Evolutionary conservation across 2,888 invertebrate species (phyloP), one percentile per base, ranked within the genome.

Genomic region (Cephus nigrinus): DNA sequence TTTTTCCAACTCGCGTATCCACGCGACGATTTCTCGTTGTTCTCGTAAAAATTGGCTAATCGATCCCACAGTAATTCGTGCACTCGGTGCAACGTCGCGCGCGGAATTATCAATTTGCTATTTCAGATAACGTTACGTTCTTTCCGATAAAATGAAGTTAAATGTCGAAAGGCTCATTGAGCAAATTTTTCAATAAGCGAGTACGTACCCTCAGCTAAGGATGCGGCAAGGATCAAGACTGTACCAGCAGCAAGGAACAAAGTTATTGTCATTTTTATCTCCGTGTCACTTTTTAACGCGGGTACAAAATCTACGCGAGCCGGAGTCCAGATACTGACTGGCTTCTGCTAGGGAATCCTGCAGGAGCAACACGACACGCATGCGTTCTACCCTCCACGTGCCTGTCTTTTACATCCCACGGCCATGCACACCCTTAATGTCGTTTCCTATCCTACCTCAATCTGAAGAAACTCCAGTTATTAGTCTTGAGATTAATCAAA

Each of bases 281-380:
- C 71, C 31, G 32, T 32, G 31, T 84, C 85, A 79, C 78, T 55
- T 55, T 55, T 55, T 23, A 9, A 80, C 79, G 81, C 86, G 81
- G 77, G 81, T 76, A 82, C 76, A 86, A 86, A 86, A 83, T 81
- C 83, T 79, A 85, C 86, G 84, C 88, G 87, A 87, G 83, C 84
- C 89, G 87, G 85, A 86, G 89, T 88, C 85, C 86, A 86, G 86
- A 86, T 88, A 86, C 88, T 88, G 89, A 90, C 90, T 90, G 90
- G 83, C 88, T 86, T 82, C 80, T 81, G 82, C 84, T 84, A 81
- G 80, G 78, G 83, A 83, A 83, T 86, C 86, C 87, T 85, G 86
- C 85, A 89, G 88, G 89, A 89, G 88, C 87, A 89, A 89, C 89
- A 88, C 86, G 84, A 82, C 85, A 88, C 90, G 90, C 90, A 90